Evolutionary conservation across 2,797 vertebrate genomes (phyloP), one percentile per base, ranked within the genome.

Genomic region (Protosalanx chinensis): DNA sequence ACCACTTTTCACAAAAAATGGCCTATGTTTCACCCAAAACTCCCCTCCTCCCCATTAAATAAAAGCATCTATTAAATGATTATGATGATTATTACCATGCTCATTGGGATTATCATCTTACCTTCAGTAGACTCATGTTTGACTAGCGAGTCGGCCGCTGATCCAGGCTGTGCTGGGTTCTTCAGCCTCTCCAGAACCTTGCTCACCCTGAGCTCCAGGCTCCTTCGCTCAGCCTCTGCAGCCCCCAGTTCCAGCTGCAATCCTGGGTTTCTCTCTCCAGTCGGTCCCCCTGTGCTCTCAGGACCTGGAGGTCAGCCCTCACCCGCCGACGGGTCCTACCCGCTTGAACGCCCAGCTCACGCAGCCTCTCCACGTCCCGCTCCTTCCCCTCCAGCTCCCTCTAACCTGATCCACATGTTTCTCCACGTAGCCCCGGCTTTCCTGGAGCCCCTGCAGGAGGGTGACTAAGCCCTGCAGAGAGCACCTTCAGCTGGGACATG

Each of bases 231-330:
- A 0, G 10, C n/a, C 64, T 81, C 72, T 67, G 84, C 56, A 7
- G 80, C 78, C 63, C 76, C 71, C 27, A 79, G 37, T 1, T 27
- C 77, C 35, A 70, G 65, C 74, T 78, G 83, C 71, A 90, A 7
- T 84, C 83, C 77, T 46, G 81, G 78, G 76, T 60, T 0, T 5
- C 20, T 51, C 46, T 79, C 81, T 77, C 77, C 32, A 84, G 73
- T 57, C 68, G 37, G 77, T 88, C 86, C 32, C 71, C 73, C 15
- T 71, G 73, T 68, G 87, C 86, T 1, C 68, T 79, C 51, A 77
- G 60, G 5, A 81, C 57, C 83, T 88, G 88, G 67, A 86, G 73
- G 37, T 84, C 82, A 51, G 78, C 80, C 68, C 80, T 86, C 75
- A 81, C 84, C 86, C 79, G 82, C 56, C 67, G 82, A 65, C 78